Base-by-base conservation (phyloP, 2,797 vertebrate species). In the Rhynchotus rufescens region DNA sequence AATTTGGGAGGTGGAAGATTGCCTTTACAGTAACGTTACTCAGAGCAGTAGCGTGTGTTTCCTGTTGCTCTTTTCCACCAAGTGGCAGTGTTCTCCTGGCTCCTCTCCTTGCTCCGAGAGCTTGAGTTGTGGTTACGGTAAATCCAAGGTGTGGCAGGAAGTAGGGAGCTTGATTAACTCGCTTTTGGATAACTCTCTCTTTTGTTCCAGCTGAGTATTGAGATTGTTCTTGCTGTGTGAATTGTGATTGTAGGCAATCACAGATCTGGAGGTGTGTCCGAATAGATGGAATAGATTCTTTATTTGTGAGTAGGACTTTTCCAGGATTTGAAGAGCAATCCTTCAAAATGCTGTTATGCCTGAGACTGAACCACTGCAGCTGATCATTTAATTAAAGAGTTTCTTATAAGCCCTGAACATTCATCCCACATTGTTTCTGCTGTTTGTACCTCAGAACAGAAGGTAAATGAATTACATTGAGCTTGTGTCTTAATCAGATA, bases 31-130 rank as follows among this genome's bases (percentile, higher is more conserved):
- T 8, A 8, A 14, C 60, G 84, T 60, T 69, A 56, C 34, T 61
- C 51, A 56, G 11, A 85, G 75, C 42, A 42, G 21, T 34, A 83
- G 36, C 32, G 85, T 32, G 54, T 74, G 40, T 91, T 86, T 91
- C 47, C 42, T 95, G 6, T 84, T 45, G 20, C 8, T 1, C 30
- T 85, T 60, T 52, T 87, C 97, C 97, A 96, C 91, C 69, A 82
- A 97, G 87, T 93, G 97, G 97, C 96, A 93, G 84, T 97, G 80
- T 96, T 89, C 88, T 85, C 69, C 84, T 87, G 4, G 1, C 68
- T 82, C 80, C 82, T 67, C 28, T 65, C 62, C 10, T 0, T 12
- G 51, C 73, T 90, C 3, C 69, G 44, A 49, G n/a, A 81, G 12
- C 45, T 20, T 13, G 60, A 79, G n/a, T 26, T 82, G 44, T 28